Evolutionary conservation across 2,888 invertebrate species (phyloP).

Genomic region (Chironomus tentans): DNA sequence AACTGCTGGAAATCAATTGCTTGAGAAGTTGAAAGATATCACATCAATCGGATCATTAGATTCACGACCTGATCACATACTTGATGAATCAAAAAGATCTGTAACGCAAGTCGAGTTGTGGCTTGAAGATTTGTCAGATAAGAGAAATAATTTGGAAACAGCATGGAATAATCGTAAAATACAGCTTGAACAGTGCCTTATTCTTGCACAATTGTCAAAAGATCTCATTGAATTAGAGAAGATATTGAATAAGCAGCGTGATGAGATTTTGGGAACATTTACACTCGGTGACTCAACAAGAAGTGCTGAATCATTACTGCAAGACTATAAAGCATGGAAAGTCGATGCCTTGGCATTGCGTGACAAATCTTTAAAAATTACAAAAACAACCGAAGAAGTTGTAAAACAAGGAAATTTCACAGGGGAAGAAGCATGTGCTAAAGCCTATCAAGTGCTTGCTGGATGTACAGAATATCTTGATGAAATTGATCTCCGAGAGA

Average conservation of each 20-base stretch:
- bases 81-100: conserved; percentile 44
- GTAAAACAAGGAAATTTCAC: conserved; percentile 60
- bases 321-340: conserved; percentile 59
- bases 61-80: conserved; percentile 56
- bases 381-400: conserved; percentile 67
- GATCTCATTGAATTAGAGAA: conserved; percentile 60
- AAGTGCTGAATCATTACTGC: conserved; percentile 56
- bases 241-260: conserved; percentile 47
- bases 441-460: conserved; percentile 57
- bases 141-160: conserved; percentile 59
- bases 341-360: conserved; percentile 63
- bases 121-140: conserved; percentile 66
- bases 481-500: conserved; percentile 59
- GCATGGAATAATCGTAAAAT: conserved; percentile 59
- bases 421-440: conserved; percentile 55
- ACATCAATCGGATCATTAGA: conserved; percentile 66
- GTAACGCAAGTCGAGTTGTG: conserved; percentile 62
- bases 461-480: conserved; percentile 60
- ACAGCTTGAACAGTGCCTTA: conserved; percentile 69
- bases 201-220: conserved; percentile 60
- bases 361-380: conserved; percentile 65
- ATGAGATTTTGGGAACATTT: conserved; percentile 47
- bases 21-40: conserved; percentile 64
- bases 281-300: conserved; percentile 58
- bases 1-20: conserved; percentile 65